Evolutionary conservation across 2,797 vertebrate genomes (phyloP).

Genomic region (Onychomys arenicola): DNA sequence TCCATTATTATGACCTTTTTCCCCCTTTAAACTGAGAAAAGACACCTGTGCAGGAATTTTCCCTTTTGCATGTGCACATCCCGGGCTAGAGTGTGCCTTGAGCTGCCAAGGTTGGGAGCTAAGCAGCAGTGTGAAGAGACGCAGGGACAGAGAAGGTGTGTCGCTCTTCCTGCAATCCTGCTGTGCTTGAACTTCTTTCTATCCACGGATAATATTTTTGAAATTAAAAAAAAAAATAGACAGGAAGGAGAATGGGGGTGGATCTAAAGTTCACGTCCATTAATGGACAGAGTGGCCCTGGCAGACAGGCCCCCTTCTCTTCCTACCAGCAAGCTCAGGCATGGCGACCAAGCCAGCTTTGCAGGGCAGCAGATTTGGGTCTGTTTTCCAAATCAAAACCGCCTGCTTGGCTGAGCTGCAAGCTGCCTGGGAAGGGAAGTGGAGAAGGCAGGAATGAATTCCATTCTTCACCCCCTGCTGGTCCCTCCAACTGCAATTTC

Average conservation of each 20-base stretch:
- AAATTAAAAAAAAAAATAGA: neutral
- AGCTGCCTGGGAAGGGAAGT: slow-evolving; percentile 6
- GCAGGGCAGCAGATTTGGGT: neutral
- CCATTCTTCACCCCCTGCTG: slow-evolving; percentile 71
- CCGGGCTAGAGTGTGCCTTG: neutral
- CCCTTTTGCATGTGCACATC: neutral
- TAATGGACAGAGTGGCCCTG: neutral
- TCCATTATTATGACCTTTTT: neutral
- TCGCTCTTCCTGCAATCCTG: neutral
- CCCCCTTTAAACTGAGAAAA: neutral
- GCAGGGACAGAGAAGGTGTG: neutral
- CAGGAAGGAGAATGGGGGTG: neutral
- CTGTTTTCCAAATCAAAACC: slow-evolving; percentile 34
- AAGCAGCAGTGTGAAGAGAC: neutral
- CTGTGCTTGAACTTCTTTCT: neutral
- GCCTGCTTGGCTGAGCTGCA: neutral
- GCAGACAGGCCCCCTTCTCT: no score
- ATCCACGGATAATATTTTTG: neutral
- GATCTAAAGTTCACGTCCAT: neutral
- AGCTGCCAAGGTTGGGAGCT: neutral
- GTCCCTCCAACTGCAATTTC: slow-evolving; percentile 74
- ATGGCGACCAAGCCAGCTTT: accelerated
- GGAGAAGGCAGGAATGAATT: slow-evolving; percentile 68
- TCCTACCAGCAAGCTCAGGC: accelerated
- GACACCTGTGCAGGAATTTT: neutral